phyloP scores from a whole-genome alignment of 1,140 invertebrate species.

The Lasaia peninsularis region DNA sequence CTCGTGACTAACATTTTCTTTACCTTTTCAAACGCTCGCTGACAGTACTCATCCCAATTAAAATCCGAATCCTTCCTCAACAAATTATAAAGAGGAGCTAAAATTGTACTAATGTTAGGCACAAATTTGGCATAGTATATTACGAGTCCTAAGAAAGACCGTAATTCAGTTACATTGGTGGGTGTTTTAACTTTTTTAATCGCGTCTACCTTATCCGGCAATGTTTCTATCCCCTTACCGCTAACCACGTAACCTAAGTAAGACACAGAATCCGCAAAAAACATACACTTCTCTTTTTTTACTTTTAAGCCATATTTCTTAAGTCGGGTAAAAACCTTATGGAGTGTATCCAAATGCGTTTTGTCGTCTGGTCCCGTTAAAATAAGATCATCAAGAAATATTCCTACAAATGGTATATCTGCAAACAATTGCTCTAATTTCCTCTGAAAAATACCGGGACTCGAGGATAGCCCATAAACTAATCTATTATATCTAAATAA shows the following conservation, averaged over 20 bases:
- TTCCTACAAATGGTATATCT: slow-evolving; percentile 25
- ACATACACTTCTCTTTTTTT: slow-evolving; percentile 25
- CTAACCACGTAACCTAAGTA: slow-evolving; percentile 24
- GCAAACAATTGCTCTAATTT: slow-evolving; percentile 26
- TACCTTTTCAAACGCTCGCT: slow-evolving; percentile 7
- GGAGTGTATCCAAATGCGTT: slow-evolving; percentile 21
- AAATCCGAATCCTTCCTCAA: slow-evolving; percentile 21
- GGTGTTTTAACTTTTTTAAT: slow-evolving; percentile 14
- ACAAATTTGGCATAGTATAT: slow-evolving; percentile 27
- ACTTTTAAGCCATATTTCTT: slow-evolving; percentile 22
- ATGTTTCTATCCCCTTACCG: slow-evolving; percentile 14
- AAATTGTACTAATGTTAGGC: slow-evolving; percentile 17
- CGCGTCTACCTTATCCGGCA: slow-evolving; percentile 19
- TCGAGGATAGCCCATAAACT: slow-evolving; percentile 33
- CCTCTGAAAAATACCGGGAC: slow-evolving; percentile 35
- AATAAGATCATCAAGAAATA: slow-evolving; percentile 38
- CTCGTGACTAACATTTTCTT: slow-evolving; percentile 17
- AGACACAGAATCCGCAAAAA: slow-evolving; percentile 17
- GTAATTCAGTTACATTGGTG: slow-evolving; percentile 19
- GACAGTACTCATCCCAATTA: slow-evolving; percentile 11
- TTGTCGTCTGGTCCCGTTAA: slow-evolving; percentile 19
- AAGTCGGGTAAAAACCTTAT: slow-evolving; percentile 27
- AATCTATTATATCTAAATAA: slow-evolving; percentile 38
- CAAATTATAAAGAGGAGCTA: slow-evolving; percentile 22
- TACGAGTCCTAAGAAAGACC: slow-evolving; percentile 21